Base-by-base conservation (phyloP, 2,888 invertebrate species). In the Ectobius pallidus region DNA sequence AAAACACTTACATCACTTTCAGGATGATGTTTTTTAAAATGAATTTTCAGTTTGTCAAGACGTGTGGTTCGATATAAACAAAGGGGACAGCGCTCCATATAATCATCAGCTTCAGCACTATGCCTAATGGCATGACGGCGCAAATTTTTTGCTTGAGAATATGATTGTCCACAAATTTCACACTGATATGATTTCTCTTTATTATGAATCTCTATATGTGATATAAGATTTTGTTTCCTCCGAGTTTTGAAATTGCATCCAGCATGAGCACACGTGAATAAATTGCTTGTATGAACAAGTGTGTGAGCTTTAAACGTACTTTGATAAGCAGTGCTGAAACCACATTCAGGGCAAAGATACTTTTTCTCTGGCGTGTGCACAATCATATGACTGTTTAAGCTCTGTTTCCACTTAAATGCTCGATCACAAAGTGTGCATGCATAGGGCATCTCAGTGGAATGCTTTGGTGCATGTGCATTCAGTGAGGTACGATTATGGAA, bases 351-450 rank as follows among this genome's bases (percentile, higher is more conserved):
- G 78, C 87, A 88, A 3, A 87, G 80, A 80, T 86, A 85, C 72
- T 85, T 84, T 75, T 86, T 87, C 22, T 80, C 80, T n/a, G 82
- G 81, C 69, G 84, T 85, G 77, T 88, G 83, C 42, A 83, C 79
- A 76, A 86, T 82, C 79, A 87, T 82, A 77, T 88, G 88, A 34
- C 85, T 85, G 73, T 83, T 86, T 0, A 88, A 80, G 0, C 87
- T 86, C 77, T 87, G 87, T 69, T 87, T 87, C 87, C 87, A 87
- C 76, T 87, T 88, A 78, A 88, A 88, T 0, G 85, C 86, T 74
- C 84, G 83, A 16, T 82, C 80, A 77, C 87, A 87, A 39, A 84
- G 82, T 1, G 82, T 81, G 75, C 87, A 87, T 0, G 83, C 81
- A 78, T 84, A 87, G 0, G 87, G 87, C 20, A 86, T 86, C 72